Conservation (phyloP, 2,797 vertebrate species). For the Mastacembelus armatus region DNA sequence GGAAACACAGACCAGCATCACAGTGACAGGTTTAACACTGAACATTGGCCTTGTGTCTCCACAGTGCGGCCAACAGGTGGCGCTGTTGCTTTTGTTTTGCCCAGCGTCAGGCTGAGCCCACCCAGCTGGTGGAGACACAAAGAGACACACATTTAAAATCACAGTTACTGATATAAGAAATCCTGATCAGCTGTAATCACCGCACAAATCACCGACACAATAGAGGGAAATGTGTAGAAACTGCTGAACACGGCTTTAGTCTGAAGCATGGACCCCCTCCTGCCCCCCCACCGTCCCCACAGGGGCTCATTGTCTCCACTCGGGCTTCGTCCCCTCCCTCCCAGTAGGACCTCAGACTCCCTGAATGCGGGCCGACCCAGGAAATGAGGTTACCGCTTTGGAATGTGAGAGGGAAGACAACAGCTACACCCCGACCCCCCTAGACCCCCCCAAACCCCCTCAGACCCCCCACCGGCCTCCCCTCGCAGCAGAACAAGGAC, state of each 20-base stretch:
- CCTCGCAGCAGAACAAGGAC: conserved; percentile 61
- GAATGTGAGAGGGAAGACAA: conserved; percentile 73
- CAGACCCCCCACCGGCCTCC: conserved; percentile 3
- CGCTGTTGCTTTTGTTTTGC: conserved; percentile 42
- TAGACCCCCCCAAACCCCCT: conserved; percentile 5
- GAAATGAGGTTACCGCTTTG: conserved; percentile 81
- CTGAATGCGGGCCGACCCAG: conserved; percentile 74
- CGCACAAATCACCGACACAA: not conserved
- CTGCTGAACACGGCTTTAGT: not conserved
- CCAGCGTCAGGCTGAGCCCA: conserved; percentile 16
- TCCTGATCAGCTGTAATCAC: too few relatives aligned
- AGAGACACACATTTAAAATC: too few relatives aligned
- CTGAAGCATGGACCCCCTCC: not conserved
- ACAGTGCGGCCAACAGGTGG: conserved; percentile 59
- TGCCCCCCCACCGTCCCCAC: not conserved
- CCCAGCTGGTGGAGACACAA: conserved; percentile 47
- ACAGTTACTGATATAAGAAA: too few relatives aligned
- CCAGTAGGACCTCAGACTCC: conserved; percentile 74
- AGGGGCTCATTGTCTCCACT: conserved; percentile 55
- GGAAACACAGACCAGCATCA: conserved; percentile 1
- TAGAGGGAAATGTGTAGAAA: not conserved
- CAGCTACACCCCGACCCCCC: not conserved
- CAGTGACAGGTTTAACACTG: not conserved
- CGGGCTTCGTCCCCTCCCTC: conserved; percentile 63
- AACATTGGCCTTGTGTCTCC: not conserved